These are phyloP conservation scores for Oedothorax gibbosus DNA, from an alignment of 1,140 invertebrate species.

Conservation along the genomic window DNA sequence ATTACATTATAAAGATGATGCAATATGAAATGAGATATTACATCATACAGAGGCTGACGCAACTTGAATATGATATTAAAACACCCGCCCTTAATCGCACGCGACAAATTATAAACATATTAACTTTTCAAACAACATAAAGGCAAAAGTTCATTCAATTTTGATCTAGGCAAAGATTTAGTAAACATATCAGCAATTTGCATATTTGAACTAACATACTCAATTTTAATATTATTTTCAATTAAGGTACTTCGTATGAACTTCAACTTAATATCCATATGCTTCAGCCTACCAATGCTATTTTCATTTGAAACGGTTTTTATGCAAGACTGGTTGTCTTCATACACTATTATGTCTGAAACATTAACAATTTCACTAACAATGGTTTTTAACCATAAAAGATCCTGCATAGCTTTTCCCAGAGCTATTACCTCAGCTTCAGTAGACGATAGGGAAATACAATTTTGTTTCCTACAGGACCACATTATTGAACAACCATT, in stretches of 20 bases:
- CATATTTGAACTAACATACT: not conserved
- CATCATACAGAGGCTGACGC: too few relatives aligned
- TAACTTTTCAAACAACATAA: too few relatives aligned
- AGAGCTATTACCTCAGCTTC: slow-evolving; percentile 27
- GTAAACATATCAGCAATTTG: slow-evolving; percentile 22
- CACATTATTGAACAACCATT: slow-evolving; percentile 1
- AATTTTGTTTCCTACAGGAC: slow-evolving; percentile 10
- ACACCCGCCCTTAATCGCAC: too few relatives aligned
- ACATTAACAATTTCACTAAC: not conserved
- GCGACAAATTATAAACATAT: too few relatives aligned
- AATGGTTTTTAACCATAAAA: not conserved
- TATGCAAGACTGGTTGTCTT: slow-evolving; percentile 13
- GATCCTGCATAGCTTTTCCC: slow-evolving; percentile 6
- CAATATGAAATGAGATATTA: too few relatives aligned
- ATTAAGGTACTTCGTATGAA: not conserved
- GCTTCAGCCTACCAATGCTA: not conserved
- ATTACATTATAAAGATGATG: too few relatives aligned
- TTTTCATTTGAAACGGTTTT: slow-evolving; percentile 10
- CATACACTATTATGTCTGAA: slow-evolving; percentile 7
- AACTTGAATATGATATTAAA: too few relatives aligned
- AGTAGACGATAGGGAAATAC: slow-evolving; percentile 23
- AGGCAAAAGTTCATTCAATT: slow-evolving; percentile 12
- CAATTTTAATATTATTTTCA: slow-evolving; percentile 5
- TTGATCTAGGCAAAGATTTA: not conserved
- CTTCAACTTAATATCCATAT: not conserved